These are phyloP conservation scores for Baccha elongata DNA, from an alignment of 2,888 invertebrate species.

Conservation along the genomic window DNA sequence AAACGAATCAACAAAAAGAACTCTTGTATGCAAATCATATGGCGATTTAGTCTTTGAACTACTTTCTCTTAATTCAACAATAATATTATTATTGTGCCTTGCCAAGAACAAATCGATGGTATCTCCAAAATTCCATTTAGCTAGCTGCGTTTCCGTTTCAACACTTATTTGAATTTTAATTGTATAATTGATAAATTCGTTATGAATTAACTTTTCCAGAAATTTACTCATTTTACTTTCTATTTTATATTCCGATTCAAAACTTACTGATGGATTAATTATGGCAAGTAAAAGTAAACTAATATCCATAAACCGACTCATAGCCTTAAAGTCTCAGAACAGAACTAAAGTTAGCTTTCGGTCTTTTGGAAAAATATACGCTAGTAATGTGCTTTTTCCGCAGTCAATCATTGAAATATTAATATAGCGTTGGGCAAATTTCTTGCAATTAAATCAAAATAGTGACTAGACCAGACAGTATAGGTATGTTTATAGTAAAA, in stretches of 20 bases:
- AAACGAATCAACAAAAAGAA: conserved; percentile 9
- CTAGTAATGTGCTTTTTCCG: not conserved
- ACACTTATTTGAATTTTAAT: conserved; percentile 12
- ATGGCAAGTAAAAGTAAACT: not conserved
- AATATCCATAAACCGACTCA: not conserved
- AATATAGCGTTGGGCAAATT: not conserved
- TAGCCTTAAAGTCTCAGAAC: not conserved
- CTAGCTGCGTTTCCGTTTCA: not conserved
- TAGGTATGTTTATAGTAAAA: not conserved
- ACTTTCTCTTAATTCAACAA: not conserved
- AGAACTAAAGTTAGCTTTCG: not conserved
- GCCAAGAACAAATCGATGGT: not conserved
- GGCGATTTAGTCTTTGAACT: not conserved
- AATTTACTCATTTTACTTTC: conserved; percentile 4
- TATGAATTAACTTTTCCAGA: not conserved
- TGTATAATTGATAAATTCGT: not conserved
- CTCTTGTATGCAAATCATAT: not conserved
- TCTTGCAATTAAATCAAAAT: not conserved
- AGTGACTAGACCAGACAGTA: not conserved
- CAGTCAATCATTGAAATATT: conserved; percentile 12
- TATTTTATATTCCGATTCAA: not conserved
- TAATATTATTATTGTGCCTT: not conserved
- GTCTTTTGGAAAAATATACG: not conserved
- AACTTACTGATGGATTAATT: not conserved
- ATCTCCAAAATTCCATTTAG: conserved; percentile 11